Percentiles rank a stretch among this genome's conserved stretches.
phyloP scores from a whole-genome alignment of 2,797 vertebrate genomes.

The Lepilemur ruficaudatus region DNA sequence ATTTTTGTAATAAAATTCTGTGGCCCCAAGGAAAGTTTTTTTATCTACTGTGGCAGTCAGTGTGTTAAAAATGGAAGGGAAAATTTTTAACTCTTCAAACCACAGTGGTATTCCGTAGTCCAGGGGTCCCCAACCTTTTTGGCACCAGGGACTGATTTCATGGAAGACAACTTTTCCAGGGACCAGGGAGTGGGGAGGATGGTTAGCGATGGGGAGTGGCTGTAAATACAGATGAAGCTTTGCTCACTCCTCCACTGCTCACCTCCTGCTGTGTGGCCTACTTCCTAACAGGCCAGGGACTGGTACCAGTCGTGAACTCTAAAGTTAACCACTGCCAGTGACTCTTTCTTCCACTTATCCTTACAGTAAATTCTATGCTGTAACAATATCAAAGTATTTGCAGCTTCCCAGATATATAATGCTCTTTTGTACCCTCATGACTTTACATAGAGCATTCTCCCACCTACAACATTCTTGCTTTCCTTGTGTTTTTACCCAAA shows the following conservation, averaged over 20 bases:
- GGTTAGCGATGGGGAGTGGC: too few species aligned
- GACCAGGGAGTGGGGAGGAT: too few species aligned
- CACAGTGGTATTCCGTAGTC: background rate
- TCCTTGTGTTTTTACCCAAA: background rate
- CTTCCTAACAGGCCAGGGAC: too few species aligned
- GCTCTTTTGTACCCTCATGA: background rate
- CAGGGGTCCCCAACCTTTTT: too few species aligned
- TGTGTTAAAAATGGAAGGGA: background rate
- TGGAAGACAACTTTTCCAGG: too few species aligned
- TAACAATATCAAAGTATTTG: background rate
- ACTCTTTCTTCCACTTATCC: background rate
- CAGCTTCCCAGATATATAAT: background rate
- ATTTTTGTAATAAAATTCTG: too few species aligned
- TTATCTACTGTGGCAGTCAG: too few species aligned
- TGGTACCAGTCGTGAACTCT: background rate
- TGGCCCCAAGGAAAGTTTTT: too few species aligned
- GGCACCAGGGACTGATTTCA: too few species aligned
- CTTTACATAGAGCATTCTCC: background rate
- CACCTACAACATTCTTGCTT: background rate
- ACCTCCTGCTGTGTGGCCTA: too few species aligned
- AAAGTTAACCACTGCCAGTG: background rate
- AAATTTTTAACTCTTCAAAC: background rate
- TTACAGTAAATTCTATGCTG: background rate
- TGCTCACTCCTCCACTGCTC: too few species aligned
- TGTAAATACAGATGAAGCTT: too few species aligned